Evolutionary conservation across 2,888 invertebrate species (phyloP), one percentile per base, ranked within the genome.

Genomic region (Galeopsomyia nigrocyanea): DNA sequence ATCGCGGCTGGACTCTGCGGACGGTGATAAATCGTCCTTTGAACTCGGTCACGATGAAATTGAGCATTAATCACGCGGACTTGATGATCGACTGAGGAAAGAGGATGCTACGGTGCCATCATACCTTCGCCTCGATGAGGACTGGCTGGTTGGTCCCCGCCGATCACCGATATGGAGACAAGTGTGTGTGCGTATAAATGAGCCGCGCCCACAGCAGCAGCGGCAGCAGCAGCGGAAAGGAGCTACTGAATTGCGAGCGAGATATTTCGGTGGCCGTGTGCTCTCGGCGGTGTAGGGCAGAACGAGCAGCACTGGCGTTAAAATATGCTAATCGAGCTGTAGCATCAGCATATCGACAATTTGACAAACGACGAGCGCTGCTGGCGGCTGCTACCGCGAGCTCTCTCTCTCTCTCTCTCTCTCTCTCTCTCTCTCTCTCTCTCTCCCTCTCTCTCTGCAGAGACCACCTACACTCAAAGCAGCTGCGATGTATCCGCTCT

Each of bases 271-370:
- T 86, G 85, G 86, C 84, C 79, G 79, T 78, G 79, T 77, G 79
- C 78, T 1, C 13, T 77, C 51, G 78, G 71, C 82, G n/a, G n/a
- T n/a, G n/a, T n/a, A n/a, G n/a, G n/a, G n/a, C n/a, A n/a, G n/a
- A n/a, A n/a, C n/a, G n/a, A 84, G 84, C 84, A 83, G 83, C 78
- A 83, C 76, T 83, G 85, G 86, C 84, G 85, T 86, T 86, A 85
- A 86, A 86, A 86, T 85, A 86, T 86, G 85, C 81, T 85, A 84
- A 85, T 86, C 84, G 82, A 81, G 82, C 80, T 77, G 80, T 82
- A 78, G 80, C 83, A 86, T 86, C 85, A 83, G 84, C 84, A 81
- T 84, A 86, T 86, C 86, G 86, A 86, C 84, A 83, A 82, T 82
- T 86, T 86, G 86, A 86, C 86, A 86, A 86, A 86, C 83, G 86